Conservation (phyloP, 2,797 vertebrate genomes). For the Monodelphis domestica region DNA sequence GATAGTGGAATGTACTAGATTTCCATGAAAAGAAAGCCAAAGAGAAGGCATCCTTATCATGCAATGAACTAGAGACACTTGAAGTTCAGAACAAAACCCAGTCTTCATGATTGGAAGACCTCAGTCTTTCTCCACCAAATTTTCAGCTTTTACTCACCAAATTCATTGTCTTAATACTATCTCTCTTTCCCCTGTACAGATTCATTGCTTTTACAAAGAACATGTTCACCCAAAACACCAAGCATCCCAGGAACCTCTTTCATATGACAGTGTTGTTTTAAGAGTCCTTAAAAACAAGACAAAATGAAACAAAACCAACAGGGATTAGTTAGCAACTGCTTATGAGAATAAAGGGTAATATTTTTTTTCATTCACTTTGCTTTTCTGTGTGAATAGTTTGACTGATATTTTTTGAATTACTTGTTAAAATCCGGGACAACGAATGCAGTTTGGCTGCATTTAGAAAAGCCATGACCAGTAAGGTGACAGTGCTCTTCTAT, state of each 20-base stretch:
- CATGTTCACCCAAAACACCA: not conserved
- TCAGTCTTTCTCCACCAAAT: too few species aligned
- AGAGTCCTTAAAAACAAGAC: not conserved
- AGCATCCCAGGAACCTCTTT: not conserved
- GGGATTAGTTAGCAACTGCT: not conserved
- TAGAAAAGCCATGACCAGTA: not conserved
- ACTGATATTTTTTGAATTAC: not conserved
- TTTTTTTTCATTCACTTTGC: not conserved
- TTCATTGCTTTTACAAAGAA: not conserved
- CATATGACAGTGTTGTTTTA: not conserved
- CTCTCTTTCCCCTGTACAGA: not conserved
- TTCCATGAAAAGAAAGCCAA: not conserved
- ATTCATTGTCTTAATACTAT: not conserved
- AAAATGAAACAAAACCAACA: not conserved
- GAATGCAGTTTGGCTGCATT: not conserved
- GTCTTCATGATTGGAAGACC: too few species aligned
- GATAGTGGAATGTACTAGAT: too few species aligned
- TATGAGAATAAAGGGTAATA: not conserved
- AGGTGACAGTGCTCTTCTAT: not conserved
- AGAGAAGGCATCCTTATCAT: not conserved
- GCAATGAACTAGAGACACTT: not conserved
- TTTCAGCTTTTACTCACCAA: too few species aligned
- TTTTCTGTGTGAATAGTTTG: not conserved
- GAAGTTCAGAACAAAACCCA: not conserved
- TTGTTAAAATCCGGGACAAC: not conserved